Evolutionary conservation across 2,797 vertebrate genomes (phyloP).

Genomic region (Eulemur mongoz): DNA sequence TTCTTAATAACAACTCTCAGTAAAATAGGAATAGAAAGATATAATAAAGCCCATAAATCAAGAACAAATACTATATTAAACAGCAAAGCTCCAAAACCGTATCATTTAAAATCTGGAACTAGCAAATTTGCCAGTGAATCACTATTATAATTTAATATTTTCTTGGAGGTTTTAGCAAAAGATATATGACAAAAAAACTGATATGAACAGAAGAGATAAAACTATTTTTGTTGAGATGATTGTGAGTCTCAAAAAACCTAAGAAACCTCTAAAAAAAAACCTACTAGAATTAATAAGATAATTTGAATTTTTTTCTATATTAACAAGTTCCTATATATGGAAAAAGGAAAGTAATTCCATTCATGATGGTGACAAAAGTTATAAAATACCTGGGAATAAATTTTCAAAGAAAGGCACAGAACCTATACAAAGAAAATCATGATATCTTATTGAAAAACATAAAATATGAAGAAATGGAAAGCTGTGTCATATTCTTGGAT

Average conservation of each 20-base stretch:
- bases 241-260: neutral
- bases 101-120: conserved; percentile 6
- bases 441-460: neutral
- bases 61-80: conserved; percentile 30
- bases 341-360: conserved; percentile 26
- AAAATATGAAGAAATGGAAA: conserved; percentile 32
- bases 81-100: neutral
- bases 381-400: neutral
- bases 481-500: neutral
- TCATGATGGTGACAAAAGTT: neutral
- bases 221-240: neutral
- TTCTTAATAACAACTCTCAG: conserved; percentile 7
- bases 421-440: neutral
- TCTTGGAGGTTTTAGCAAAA: neutral
- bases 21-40: neutral
- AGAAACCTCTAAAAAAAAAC: neutral
- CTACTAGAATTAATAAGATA: neutral
- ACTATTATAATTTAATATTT: conserved; percentile 18
- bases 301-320: neutral
- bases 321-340: neutral
- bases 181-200: neutral
- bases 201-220: neutral
- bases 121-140: neutral
- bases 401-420: conserved; percentile 31
- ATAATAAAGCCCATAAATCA: neutral